phyloP scores from a whole-genome alignment of 2,113 vertebrate species.

The Ramphastos sulfuratus region DNA sequence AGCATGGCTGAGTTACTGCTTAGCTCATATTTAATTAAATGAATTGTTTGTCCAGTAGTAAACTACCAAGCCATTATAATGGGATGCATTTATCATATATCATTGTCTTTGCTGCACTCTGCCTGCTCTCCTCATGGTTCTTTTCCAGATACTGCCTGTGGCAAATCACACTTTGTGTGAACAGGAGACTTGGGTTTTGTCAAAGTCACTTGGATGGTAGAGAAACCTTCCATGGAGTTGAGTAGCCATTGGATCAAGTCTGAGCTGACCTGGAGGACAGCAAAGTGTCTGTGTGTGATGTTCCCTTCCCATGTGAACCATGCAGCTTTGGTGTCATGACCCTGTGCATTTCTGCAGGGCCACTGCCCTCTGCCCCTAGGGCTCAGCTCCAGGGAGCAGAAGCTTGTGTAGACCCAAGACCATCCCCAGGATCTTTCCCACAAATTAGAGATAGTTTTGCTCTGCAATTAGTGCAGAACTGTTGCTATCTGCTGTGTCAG shows the following conservation, averaged over 20 bases:
- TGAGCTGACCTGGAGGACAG: background rate
- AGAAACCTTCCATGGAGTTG: background rate
- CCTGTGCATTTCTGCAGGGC: background rate
- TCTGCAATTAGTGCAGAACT: background rate
- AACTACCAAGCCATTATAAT: background rate
- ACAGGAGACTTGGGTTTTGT: background rate
- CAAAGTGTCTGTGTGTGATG: background rate
- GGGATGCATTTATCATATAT: background rate
- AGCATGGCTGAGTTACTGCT: background rate
- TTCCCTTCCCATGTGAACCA: background rate
- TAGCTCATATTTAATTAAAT: background rate
- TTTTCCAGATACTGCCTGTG: background rate
- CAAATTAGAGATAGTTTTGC: background rate
- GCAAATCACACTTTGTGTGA: background rate
- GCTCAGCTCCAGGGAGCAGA: background rate
- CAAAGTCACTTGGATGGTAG: background rate
- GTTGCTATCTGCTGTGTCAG: background rate
- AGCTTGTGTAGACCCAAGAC: background rate
- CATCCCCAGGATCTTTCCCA: background rate
- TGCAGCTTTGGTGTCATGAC: background rate
- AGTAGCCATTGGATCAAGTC: background rate
- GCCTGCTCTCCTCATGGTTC: background rate
- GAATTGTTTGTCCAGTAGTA: background rate
- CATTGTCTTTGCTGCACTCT: background rate
- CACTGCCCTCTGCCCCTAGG: background rate